phyloP scores from a whole-genome alignment of 2,888 invertebrate genomes.

The Sminthurides aquaticus region DNA sequence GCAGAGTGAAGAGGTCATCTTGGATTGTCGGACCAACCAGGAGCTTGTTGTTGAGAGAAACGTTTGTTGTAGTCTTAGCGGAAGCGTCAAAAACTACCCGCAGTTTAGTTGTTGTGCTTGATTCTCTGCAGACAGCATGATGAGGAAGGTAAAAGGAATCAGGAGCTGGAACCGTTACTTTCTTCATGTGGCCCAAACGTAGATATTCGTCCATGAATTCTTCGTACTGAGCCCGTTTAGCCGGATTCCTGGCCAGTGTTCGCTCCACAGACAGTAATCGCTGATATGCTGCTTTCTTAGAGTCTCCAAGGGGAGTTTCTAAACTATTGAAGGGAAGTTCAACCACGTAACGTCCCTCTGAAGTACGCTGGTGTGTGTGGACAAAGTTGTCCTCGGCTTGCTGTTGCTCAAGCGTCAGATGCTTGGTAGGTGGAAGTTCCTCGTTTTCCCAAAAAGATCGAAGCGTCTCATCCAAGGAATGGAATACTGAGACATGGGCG shows the following conservation, averaged over 20 bases:
- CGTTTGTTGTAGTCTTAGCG: conserved; percentile 32
- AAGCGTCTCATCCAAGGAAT: background rate
- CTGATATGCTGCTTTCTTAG: background rate
- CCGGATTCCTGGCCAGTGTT: background rate
- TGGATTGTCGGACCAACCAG: conserved; percentile 43
- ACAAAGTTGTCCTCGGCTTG: conserved; percentile 16
- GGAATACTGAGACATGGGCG: background rate
- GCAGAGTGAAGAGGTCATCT: conserved; percentile 38
- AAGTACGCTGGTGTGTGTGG: background rate
- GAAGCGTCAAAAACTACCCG: conserved; percentile 45
- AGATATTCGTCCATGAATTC: conserved; percentile 35
- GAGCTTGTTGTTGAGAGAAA: conserved; percentile 43
- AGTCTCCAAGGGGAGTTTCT: background rate
- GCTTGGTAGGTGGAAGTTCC: background rate
- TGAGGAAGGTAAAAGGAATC: conserved; percentile 43
- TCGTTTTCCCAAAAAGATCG: conserved; percentile 10
- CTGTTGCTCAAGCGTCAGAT: background rate
- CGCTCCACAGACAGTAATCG: background rate
- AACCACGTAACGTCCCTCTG: conserved; percentile 18
- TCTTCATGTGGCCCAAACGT: conserved; percentile 37
- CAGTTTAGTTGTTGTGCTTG: conserved; percentile 43
- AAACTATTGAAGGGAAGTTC: conserved; percentile 16
- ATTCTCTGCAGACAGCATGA: conserved; percentile 41
- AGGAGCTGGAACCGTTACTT: conserved; percentile 18
- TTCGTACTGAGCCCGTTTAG: conserved; percentile 19